These are phyloP conservation scores for Euphonia xanthogaster DNA, from an alignment of 2,797 vertebrate species.

Conservation along the genomic window DNA sequence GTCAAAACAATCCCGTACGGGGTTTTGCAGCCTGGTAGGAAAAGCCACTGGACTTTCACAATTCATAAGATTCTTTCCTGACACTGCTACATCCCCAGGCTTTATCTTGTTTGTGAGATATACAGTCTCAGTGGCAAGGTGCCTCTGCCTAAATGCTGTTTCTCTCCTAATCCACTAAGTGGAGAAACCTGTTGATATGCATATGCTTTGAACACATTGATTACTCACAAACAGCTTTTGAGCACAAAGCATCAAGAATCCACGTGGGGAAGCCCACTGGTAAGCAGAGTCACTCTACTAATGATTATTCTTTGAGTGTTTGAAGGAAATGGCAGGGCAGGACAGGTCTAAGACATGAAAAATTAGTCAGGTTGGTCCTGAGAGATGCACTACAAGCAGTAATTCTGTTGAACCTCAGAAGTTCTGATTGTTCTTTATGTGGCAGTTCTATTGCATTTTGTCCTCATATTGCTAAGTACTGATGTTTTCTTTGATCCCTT, in stretches of 20 bases:
- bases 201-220: neutral
- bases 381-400: neutral
- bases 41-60: neutral
- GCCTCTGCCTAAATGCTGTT: neutral
- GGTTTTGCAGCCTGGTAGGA: neutral
- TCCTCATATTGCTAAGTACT: neutral
- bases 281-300: neutral
- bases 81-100: neutral
- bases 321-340: neutral
- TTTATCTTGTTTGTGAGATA: neutral
- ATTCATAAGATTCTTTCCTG: neutral
- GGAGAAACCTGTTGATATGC: neutral
- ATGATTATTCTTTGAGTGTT: conserved; percentile 4
- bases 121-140: neutral
- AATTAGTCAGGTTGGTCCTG: neutral
- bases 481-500: neutral
- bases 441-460: neutral
- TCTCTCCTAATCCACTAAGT: neutral
- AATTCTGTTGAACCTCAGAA: neutral
- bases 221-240: neutral
- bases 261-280: neutral
- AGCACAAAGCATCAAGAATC: neutral
- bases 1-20: neutral
- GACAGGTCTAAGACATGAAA: neutral
- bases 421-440: neutral